Conservation (phyloP, 2,888 invertebrate species). For the Oligia latruncula region DNA sequence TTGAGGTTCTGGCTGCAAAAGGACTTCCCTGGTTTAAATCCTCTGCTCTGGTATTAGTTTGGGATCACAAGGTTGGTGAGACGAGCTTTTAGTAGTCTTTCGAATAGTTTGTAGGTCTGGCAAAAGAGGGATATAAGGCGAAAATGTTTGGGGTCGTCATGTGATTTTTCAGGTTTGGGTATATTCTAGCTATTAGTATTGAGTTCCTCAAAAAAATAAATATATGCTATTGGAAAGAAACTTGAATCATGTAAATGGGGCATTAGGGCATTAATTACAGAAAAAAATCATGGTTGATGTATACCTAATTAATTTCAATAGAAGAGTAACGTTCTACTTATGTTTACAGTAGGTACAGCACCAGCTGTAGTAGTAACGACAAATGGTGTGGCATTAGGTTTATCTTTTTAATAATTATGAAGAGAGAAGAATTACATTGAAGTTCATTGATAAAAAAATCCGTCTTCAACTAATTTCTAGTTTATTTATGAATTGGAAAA, state of each 20-base stretch:
- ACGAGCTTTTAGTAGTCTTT: background rate
- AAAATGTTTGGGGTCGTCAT: background rate
- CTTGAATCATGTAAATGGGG: background rate
- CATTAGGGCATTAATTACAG: background rate
- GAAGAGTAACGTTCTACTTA: background rate
- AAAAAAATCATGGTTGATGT: background rate
- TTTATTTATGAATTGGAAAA: background rate
- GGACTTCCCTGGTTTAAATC: background rate
- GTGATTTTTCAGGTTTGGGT: background rate
- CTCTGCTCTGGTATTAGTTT: background rate
- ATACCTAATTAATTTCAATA: background rate
- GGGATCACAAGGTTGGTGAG: background rate
- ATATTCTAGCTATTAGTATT: background rate
- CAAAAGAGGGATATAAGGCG: background rate
- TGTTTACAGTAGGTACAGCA: background rate
- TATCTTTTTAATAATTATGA: background rate
- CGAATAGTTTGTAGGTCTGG: background rate
- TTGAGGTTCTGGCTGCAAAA: background rate
- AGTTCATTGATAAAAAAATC: background rate
- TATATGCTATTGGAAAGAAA: background rate
- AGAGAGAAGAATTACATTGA: background rate
- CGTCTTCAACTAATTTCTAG: background rate
- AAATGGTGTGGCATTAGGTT: background rate
- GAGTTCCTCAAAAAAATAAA: background rate
- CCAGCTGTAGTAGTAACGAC: background rate